Base-by-base conservation (phyloP, 1,140 invertebrate genomes). In the Colletes gigas region DNA sequence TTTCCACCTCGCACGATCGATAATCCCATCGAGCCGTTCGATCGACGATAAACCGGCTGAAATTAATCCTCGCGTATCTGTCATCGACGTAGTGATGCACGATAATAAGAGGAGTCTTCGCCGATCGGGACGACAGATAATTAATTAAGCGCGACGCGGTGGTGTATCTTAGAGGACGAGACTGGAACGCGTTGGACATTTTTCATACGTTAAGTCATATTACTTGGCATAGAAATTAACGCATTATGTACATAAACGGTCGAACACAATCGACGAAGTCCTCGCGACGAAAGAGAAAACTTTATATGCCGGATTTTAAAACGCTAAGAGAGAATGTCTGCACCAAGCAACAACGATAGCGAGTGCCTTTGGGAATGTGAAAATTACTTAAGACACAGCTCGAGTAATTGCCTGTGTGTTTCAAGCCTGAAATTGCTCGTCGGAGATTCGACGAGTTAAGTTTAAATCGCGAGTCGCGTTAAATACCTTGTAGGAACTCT, bases 171-270 rank as follows among this genome's bases (percentile, higher is more conserved):
- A 0, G 12, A 50, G 12, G 21, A 59, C 50, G 19, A 14, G 15
- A 19, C 17, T 62, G 55, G 14, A 72, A 41, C 17, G 30, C 68
- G 59, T 78, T 63, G n/a, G 68, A 21, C 59, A 73, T 78, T 78
- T 78, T 78, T 52, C 69, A 55, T 65, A 12, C n/a, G 69, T 39
- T 55, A 21, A 30, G 59, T 78, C 77, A 78, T 47, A 55, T 73
- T 30, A 30, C 59, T 44, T 55, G 54, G 69, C 77, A 78, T 78
- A 78, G 77, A 78, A 72, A 78, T 78, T 78, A 78, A 78, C 60
- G 77, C 50, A 55, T 78, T 73, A 78, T 12, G 50, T 12, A 9
- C 57, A 78, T 47, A 72, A 65, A 72, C 63, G 19, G 69, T 6
- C 21, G 77, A 73, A 44, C 59, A 47, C 62, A 52, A 54, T 44